Evolutionary conservation across 2,888 invertebrate species (phyloP).

Genomic region (Anagyrus pseudococci): DNA sequence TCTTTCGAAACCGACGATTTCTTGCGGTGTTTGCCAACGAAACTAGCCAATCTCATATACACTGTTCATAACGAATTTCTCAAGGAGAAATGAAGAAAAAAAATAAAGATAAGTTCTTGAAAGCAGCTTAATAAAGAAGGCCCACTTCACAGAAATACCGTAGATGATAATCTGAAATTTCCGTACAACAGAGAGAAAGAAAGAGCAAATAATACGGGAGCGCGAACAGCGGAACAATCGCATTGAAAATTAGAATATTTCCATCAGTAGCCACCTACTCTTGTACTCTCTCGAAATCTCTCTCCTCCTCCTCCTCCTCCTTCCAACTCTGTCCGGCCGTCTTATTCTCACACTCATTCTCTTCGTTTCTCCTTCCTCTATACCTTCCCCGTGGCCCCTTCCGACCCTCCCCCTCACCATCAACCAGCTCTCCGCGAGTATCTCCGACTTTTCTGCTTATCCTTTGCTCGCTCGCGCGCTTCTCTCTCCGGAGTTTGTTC

Average conservation of each 20-base stretch:
- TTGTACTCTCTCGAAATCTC: constrained; percentile 21
- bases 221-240: neutral
- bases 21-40: no score
- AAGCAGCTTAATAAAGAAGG: no score
- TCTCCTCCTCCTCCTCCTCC: constrained; percentile 7
- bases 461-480: constrained; percentile 19
- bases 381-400: neutral
- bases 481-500: constrained; percentile 36
- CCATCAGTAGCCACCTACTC: constrained; percentile 18
- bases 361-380: neutral
- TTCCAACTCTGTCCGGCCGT: constrained; percentile 18
- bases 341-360: constrained; percentile 25
- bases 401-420: neutral
- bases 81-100: no score
- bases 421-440: constrained; percentile 11
- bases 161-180: neutral
- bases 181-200: neutral
- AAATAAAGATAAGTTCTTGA: no score
- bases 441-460: constrained; percentile 36
- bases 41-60: no score
- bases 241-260: constrained; percentile 28
- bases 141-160: neutral
- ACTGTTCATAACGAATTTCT: no score
- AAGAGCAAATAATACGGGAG: neutral
- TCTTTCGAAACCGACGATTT: no score